Base-by-base conservation (phyloP, 2,113 vertebrate genomes). In the Oceanites oceanicus region DNA sequence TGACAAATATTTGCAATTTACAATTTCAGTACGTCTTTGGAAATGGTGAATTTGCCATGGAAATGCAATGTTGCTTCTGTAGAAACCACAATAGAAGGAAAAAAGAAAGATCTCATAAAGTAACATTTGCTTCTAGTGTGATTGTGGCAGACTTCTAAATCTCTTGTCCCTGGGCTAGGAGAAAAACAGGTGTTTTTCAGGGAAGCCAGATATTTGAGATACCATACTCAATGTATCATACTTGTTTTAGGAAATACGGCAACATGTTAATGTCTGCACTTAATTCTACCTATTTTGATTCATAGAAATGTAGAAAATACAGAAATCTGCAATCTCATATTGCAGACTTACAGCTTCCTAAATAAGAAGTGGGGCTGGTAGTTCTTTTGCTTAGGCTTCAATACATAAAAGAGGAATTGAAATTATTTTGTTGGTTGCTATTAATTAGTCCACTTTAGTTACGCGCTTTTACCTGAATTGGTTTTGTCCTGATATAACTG, bases 221-320 rank as follows among this genome's bases (percentile, higher is more conserved):
- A 17, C 18, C 13, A 4, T 74, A 22, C 5, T 45, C 45, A 34
- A 9, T 61, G 25, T 30, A 32, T 56, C 55, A 11, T n/a, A 20
- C 18, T 56, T 36, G 11, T 7, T 88, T 52, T 59, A 49, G n/a
- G 32, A 59, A 70, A 26, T 23, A 50, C 3, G 12, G 11, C 36
- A 70, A 10, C 0, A 0, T 62, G 9, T 79, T 86, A 44, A 16
- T 20, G 12, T 53, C 27, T 72, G 65, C 1, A 19, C 78, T 75
- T 71, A 38, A 42, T 93, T 53, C 59, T 27, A 68, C 27, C 34
- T 68, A 4, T 52, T 94, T n/a, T 68, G 8, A 32, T 80, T 71
- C 21, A 32, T 6, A 50, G 22, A 67, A 89, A 61, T 58, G 6
- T 50, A 65, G 49, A 74, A 75, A 65, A 52, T 50, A 49, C 2